phyloP scores from a whole-genome alignment of 2,797 vertebrate species.

The Arctocebus calabarensis region DNA sequence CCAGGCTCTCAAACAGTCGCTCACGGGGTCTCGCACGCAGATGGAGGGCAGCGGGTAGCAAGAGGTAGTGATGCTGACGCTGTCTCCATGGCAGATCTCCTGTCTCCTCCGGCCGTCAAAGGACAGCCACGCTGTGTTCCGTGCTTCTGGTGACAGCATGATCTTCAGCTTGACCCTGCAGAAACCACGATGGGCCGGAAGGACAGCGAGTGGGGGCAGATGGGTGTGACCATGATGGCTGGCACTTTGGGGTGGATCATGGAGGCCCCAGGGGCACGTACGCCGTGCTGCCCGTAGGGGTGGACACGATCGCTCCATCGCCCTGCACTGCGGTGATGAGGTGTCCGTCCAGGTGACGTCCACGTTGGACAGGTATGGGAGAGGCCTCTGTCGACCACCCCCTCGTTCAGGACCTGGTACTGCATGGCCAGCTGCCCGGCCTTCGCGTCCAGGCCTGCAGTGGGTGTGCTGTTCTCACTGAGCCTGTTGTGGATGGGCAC shows the following conservation, averaged over 20 bases:
- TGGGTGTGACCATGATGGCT: constrained; percentile 92
- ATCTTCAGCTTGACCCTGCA: constrained; percentile 91
- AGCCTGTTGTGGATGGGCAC: constrained; percentile 84
- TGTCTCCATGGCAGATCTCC: constrained; percentile 92
- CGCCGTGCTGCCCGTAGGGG: constrained; percentile 90
- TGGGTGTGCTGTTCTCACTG: constrained; percentile 90
- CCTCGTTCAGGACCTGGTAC: constrained; percentile 93
- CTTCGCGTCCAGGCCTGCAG: constrained; percentile 90
- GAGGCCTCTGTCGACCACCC: constrained; percentile 91
- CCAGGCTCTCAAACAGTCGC: constrained; percentile 92
- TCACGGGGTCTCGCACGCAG: constrained; percentile 90
- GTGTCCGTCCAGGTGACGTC: constrained; percentile 90
- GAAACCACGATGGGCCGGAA: constrained; percentile 92
- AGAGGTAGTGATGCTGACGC: constrained; percentile 92
- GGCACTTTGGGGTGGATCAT: constrained; percentile 93
- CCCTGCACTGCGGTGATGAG: constrained; percentile 92
- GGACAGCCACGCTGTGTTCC: constrained; percentile 91
- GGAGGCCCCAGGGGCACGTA: constrained; percentile 91
- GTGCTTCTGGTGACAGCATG: constrained; percentile 90
- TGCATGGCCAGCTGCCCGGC: constrained; percentile 90
- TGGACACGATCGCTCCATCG: constrained; percentile 91
- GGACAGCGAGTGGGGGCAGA: constrained; percentile 92
- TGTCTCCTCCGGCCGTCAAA: constrained; percentile 91
- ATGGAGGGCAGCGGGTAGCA: constrained; percentile 92
- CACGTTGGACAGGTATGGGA: constrained; percentile 91